phyloP scores from a whole-genome alignment of 2,888 invertebrate species.

The Orthosia cruda region DNA sequence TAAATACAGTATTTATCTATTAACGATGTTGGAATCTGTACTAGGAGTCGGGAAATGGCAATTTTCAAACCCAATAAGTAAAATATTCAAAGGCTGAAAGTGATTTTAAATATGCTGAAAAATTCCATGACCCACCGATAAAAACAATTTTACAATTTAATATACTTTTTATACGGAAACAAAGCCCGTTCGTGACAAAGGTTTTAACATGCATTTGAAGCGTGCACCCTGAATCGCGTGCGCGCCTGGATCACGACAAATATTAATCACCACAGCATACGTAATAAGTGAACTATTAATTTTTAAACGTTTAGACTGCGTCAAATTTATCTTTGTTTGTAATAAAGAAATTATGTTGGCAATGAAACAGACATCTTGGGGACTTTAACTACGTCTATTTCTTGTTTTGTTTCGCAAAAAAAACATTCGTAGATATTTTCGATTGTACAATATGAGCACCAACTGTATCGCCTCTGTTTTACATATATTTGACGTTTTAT shows the following conservation, averaged over 20 bases:
- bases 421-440: conserved; percentile 50
- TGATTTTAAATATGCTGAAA: conserved; percentile 21
- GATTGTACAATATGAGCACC: conserved; percentile 41
- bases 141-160: conserved; percentile 51
- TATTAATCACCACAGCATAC: conserved; percentile 59
- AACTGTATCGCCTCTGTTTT: conserved; percentile 32
- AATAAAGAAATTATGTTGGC: conserved; percentile 66
- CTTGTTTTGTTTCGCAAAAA: conserved; percentile 49
- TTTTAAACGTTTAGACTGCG: conserved; percentile 53
- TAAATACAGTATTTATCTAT: background rate
- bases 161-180: conserved; percentile 70
- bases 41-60: background rate
- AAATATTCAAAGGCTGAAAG: background rate
- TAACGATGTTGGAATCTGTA: conserved; percentile 1
- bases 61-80: background rate
- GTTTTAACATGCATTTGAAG: conserved; percentile 60
- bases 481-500: conserved; percentile 37
- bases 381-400: conserved; percentile 55
- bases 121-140: conserved; percentile 22
- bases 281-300: conserved; percentile 52
- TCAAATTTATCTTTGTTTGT: conserved; percentile 62
- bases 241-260: conserved; percentile 65
- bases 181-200: conserved; percentile 76
- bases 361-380: conserved; percentile 60
- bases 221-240: conserved; percentile 69